These are phyloP conservation scores for Allygus modestus DNA, from an alignment of 2,888 invertebrate genomes.

Conservation along the genomic window DNA sequence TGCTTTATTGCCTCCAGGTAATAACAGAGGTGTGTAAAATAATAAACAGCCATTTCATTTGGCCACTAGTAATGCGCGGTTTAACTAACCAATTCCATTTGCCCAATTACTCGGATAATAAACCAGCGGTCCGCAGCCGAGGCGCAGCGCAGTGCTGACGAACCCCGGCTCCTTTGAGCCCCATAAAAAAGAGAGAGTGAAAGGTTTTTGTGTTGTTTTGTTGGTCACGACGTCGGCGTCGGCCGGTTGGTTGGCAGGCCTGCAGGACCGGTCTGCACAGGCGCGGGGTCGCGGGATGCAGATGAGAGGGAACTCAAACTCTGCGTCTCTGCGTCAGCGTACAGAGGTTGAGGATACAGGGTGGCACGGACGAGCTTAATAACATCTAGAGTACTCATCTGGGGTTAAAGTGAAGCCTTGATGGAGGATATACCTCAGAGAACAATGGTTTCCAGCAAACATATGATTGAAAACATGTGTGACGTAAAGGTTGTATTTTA, in stretches of 20 bases:
- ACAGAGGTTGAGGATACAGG: too few species aligned
- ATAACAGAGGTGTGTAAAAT: not conserved
- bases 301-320: slow-evolving; percentile 14
- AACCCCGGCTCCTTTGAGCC: not conserved
- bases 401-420: too few species aligned
- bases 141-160: too few species aligned
- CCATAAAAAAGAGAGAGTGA: slow-evolving; percentile 37
- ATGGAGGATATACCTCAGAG: too few species aligned
- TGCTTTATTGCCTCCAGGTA: not conserved
- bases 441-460: too few species aligned
- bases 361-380: too few species aligned
- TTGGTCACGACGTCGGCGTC: slow-evolving; percentile 29
- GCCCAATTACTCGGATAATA: not conserved
- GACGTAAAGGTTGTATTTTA: too few species aligned
- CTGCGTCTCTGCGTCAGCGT: not conserved
- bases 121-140: not conserved
- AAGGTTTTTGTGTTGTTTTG: slow-evolving; percentile 39
- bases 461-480: too few species aligned
- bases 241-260: not conserved
- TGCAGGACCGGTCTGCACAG: slow-evolving; percentile 29
- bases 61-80: not conserved
- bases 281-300: slow-evolving; percentile 27
- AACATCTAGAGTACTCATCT: too few species aligned
- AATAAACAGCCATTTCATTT: not conserved
- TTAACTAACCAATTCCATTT: too few species aligned